Conservation (phyloP, 2,797 vertebrate species). For the Scarus forsteni region DNA sequence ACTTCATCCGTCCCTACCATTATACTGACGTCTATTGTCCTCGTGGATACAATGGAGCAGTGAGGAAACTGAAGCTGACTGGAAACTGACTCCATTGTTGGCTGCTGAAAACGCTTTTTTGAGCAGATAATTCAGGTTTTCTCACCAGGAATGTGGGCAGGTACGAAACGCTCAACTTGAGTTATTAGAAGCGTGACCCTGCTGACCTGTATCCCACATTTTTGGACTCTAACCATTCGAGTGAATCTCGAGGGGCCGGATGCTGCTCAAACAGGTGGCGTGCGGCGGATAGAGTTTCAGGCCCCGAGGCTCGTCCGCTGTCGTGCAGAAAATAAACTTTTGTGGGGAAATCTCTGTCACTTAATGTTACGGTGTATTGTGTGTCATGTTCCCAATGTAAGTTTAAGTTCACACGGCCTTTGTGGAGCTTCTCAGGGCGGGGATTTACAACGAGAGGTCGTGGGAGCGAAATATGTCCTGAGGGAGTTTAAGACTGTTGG, state of each 20-base stretch:
- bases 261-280: constrained; percentile 38
- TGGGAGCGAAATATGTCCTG: constrained; percentile 31
- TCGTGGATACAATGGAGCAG: constrained; percentile 42
- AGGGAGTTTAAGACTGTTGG: constrained; percentile 4
- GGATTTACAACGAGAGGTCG: constrained; percentile 44
- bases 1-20: constrained; percentile 32
- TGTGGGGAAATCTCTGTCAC: constrained; percentile 46
- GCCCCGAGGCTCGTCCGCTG: constrained; percentile 19
- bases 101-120: constrained; percentile 18
- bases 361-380: constrained; percentile 30
- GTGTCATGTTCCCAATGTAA: constrained; percentile 31
- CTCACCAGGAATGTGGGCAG: constrained; percentile 48
- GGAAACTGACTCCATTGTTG: constrained; percentile 61
- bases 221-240: constrained; percentile 1
- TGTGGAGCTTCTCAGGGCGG: constrained; percentile 19
- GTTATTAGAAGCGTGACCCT: constrained; percentile 24
- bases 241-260: neutral
- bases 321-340: constrained; percentile 42
- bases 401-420: constrained; percentile 31
- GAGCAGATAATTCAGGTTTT: constrained; percentile 13
- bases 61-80: constrained; percentile 58
- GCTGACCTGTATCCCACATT: constrained; percentile 34
- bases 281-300: constrained; percentile 44
- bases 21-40: constrained; percentile 60
- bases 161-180: constrained; percentile 19